Percentiles rank a stretch among this genome's conserved stretches.
Evolutionary conservation across 2,888 invertebrate species (phyloP).

Genomic region (Nyleta sp.): DNA sequence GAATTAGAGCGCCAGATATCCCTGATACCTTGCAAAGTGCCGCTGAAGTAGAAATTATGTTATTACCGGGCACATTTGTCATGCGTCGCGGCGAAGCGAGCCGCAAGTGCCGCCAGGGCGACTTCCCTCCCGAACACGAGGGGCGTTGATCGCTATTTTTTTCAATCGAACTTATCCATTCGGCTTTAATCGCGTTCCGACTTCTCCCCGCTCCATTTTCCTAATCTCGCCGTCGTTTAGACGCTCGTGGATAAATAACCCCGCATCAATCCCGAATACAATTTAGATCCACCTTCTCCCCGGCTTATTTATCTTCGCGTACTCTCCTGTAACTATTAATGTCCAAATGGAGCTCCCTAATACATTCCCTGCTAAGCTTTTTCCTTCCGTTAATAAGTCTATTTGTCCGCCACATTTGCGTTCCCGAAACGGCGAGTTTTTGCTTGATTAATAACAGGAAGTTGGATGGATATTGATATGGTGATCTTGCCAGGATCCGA

Average conservation of each 20-base stretch:
- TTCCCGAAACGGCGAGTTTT: too few relatives aligned
- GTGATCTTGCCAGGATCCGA: too few relatives aligned
- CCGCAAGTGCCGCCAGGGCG: too few relatives aligned
- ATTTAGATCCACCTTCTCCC: constrained; percentile 39
- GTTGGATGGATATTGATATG: too few relatives aligned
- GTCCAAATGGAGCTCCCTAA: constrained; percentile 10
- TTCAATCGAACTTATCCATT: constrained; percentile 26
- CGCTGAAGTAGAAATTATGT: constrained; percentile 9
- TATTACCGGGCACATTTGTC: constrained; percentile 9
- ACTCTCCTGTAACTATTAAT: constrained; percentile 31
- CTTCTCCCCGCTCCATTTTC: constrained; percentile 40
- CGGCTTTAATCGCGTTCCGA: constrained; percentile 27
- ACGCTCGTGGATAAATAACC: constrained; percentile 41
- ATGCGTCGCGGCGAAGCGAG: constrained; percentile 3
- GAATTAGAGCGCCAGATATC: constrained; percentile 17
- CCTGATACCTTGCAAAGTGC: neutral
- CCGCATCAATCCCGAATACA: constrained; percentile 40
- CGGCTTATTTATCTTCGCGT: constrained; percentile 35
- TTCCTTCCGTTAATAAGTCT: constrained; percentile 2
- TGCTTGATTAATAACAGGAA: too few relatives aligned
- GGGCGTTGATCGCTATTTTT: constrained; percentile 13
- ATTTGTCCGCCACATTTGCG: constrained; percentile 11
- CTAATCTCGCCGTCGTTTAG: constrained; percentile 29
- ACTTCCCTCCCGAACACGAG: neutral
- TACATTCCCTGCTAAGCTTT: constrained; percentile 13